These are phyloP conservation scores for Drosophila burlai DNA, from an alignment of 1,140 invertebrate genomes.

Conservation along the genomic window DNA sequence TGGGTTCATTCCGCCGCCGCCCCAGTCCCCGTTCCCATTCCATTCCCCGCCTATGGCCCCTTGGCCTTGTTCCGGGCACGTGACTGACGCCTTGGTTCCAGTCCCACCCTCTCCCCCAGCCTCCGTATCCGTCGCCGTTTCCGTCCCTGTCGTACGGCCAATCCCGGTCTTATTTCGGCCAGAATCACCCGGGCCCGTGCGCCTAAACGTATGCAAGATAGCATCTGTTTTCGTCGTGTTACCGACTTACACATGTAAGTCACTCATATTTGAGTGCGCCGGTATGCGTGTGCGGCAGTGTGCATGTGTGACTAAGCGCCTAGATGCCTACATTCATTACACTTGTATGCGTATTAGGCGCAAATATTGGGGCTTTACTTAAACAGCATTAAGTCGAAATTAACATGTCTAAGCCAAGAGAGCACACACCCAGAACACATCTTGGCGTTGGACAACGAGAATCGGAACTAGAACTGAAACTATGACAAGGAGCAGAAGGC, in stretches of 20 bases:
- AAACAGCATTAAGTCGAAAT: conserved; percentile 83
- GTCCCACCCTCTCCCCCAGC: not conserved
- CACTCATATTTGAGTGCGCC: conserved; percentile 67
- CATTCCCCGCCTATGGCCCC: not conserved
- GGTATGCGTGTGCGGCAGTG: conserved; percentile 19
- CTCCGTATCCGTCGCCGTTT: not conserved
- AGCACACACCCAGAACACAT: conserved; percentile 15
- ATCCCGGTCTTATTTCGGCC: conserved; percentile 32
- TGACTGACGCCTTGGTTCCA: conserved; percentile 67
- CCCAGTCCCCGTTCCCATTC: not conserved
- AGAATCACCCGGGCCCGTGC: conserved; percentile 24
- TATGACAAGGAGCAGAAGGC: not conserved
- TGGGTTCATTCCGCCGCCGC: conserved; percentile 17
- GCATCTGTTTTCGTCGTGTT: conserved; percentile 82
- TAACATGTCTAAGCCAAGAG: conserved; percentile 74
- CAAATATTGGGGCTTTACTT: conserved; percentile 82
- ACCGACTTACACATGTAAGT: conserved; percentile 82
- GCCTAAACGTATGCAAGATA: conserved; percentile 80
- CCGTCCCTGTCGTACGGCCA: not conserved
- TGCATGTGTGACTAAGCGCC: conserved; percentile 61
- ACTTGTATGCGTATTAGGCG: conserved; percentile 81
- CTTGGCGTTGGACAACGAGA: not conserved
- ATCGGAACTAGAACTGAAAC: not conserved
- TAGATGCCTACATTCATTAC: conserved; percentile 79
- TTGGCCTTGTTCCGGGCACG: conserved; percentile 46